Evolutionary conservation across 2,797 vertebrate species (phyloP).

Genomic region (Myotis planiceps): DNA sequence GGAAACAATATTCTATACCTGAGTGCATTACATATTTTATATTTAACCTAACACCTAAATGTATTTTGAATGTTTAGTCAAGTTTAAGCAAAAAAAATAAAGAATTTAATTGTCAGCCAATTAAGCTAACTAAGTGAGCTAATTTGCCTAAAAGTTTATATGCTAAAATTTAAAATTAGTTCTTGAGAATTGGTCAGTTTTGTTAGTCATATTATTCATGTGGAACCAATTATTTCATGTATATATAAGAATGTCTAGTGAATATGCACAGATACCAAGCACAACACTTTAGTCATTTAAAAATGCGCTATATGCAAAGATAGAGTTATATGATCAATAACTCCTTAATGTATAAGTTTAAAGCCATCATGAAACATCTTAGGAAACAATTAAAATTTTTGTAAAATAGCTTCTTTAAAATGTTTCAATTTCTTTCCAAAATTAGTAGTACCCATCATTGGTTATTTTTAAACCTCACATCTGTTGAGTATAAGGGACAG

Average conservation of each 20-base stretch:
- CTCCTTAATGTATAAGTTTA: neutral
- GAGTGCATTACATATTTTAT: conserved; percentile 17
- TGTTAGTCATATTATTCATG: neutral
- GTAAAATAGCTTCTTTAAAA: neutral
- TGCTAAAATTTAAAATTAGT: conserved; percentile 33
- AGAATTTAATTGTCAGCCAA: conserved; percentile 40
- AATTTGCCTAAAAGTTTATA: conserved; percentile 26
- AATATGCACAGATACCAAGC: neutral
- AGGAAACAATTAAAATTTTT: neutral
- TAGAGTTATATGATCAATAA: neutral
- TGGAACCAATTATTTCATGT: neutral
- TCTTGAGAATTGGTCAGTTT: neutral
- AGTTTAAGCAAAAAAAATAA: conserved; percentile 47
- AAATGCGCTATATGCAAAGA: neutral
- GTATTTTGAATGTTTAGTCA: conserved; percentile 63
- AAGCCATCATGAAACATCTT: neutral
- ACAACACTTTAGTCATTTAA: neutral
- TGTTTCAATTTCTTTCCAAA: conserved; percentile 24
- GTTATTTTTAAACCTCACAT: neutral
- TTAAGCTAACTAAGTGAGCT: conserved; percentile 56
- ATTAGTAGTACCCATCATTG: neutral
- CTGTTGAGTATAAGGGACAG: neutral
- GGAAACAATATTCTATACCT: neutral
- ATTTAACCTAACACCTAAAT: conserved; percentile 41
- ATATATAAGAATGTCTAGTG: neutral